Evolutionary conservation across 2,888 invertebrate genomes (phyloP).

Genomic region (Eupithecia insigniata): DNA sequence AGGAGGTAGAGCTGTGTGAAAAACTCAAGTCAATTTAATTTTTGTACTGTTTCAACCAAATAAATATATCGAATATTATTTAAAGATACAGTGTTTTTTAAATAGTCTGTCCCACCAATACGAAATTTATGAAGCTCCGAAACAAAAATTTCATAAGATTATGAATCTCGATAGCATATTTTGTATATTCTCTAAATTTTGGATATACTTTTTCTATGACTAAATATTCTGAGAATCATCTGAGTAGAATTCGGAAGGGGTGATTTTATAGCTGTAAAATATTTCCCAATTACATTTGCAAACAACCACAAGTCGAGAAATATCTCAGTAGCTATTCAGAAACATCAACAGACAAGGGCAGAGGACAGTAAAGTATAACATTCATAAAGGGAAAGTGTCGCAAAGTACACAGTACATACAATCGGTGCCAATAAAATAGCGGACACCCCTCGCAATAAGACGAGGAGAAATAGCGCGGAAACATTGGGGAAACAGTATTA

Average conservation of each 20-base stretch:
- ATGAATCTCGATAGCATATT: background rate
- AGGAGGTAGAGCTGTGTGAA: background rate
- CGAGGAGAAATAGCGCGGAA: slow-evolving; percentile 79
- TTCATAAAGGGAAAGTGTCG: slow-evolving; percentile 80
- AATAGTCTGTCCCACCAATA: background rate
- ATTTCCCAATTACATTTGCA: slow-evolving; percentile 48
- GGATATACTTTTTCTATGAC: background rate
- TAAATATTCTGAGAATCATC: background rate
- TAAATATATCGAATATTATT: too few relatives aligned
- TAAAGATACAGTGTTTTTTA: too few relatives aligned
- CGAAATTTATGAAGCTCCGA: background rate
- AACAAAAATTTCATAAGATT: background rate
- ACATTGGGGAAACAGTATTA: slow-evolving; percentile 82
- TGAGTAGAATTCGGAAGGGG: slow-evolving; percentile 1
- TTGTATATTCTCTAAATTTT: background rate
- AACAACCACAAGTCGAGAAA: slow-evolving; percentile 31
- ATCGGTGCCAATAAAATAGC: slow-evolving; percentile 81
- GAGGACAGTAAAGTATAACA: slow-evolving; percentile 67
- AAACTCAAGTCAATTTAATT: slow-evolving; percentile 6
- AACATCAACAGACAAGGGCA: slow-evolving; percentile 35
- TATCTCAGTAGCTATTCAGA: slow-evolving; percentile 30
- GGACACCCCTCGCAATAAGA: slow-evolving; percentile 79
- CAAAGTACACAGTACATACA: slow-evolving; percentile 71
- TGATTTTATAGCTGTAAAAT: slow-evolving; percentile 28
- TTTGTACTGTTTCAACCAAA: background rate